Evolutionary conservation across 2,797 vertebrate genomes (phyloP).

Genomic region (Acipenser transmontanus): DNA sequence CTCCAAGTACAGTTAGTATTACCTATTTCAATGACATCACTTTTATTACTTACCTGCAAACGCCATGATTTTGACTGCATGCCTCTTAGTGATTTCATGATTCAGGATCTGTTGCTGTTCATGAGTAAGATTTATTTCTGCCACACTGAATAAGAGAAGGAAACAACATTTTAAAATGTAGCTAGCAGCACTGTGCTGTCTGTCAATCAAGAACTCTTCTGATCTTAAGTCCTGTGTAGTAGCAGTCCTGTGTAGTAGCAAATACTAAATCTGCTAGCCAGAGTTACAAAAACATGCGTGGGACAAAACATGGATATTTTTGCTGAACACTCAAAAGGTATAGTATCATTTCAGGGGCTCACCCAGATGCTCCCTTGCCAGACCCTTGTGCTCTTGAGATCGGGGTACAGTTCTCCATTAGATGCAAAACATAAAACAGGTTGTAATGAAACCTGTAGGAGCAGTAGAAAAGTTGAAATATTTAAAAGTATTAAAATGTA

Average conservation of each 20-base stretch:
- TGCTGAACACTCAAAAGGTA: no score
- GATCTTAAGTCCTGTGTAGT: no score
- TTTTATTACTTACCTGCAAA: constrained; percentile 77
- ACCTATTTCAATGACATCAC: neutral
- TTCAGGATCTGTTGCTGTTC: constrained; percentile 83
- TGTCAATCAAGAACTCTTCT: no score
- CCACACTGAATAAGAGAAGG: constrained; percentile 9
- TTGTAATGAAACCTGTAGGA: constrained; percentile 81
- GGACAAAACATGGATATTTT: no score
- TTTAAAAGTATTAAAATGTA: no score
- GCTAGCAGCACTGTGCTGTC: no score
- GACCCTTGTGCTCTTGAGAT: neutral
- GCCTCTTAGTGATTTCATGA: constrained; percentile 63
- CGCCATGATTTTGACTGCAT: constrained; percentile 84
- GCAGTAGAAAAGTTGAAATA: neutral
- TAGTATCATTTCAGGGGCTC: no score
- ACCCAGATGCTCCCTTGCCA: constrained; percentile 8
- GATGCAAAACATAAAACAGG: constrained; percentile 76
- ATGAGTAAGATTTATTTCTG: constrained; percentile 55
- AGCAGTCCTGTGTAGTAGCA: no score
- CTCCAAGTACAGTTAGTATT: no score
- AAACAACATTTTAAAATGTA: neutral
- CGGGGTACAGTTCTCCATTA: constrained; percentile 71
- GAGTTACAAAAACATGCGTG: no score
- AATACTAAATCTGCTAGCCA: no score